A percentile compares a stretch with the other conserved stretches of the same genome.
phyloP scores from a whole-genome alignment of 1,140 invertebrate genomes.

The Ceratina australensis region DNA sequence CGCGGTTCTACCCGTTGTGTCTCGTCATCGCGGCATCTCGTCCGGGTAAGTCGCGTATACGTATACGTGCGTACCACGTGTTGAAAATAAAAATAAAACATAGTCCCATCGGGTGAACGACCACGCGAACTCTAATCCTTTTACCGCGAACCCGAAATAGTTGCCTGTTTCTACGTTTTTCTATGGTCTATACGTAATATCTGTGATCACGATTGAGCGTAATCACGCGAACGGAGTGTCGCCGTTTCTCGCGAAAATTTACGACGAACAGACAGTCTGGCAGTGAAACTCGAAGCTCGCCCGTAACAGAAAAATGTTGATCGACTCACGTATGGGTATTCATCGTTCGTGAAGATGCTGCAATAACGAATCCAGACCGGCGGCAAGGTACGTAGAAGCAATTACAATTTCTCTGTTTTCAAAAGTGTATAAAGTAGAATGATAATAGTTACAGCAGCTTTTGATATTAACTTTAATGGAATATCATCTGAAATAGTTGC shows the following conservation, averaged over 20 bases:
- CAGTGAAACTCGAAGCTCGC: neutral
- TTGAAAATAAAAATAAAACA: conserved; percentile 47
- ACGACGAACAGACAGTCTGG: neutral
- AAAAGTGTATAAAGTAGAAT: too few species aligned
- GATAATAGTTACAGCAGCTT: too few species aligned
- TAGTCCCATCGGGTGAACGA: neutral
- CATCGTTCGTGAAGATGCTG: neutral
- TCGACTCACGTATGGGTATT: neutral
- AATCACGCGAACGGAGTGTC: neutral
- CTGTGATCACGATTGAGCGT: neutral
- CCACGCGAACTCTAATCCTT: neutral
- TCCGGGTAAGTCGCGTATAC: neutral
- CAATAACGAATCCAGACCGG: neutral
- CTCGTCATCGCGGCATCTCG: conserved; percentile 6
- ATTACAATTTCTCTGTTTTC: too few species aligned
- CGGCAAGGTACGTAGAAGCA: conserved; percentile 10
- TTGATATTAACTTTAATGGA: too few species aligned
- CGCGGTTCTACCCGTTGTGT: neutral
- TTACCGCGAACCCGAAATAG: neutral
- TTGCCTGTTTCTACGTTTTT: neutral
- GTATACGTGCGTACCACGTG: conserved; percentile 31
- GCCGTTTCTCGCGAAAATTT: neutral
- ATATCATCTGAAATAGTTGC: too few species aligned
- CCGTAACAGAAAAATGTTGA: too few species aligned
- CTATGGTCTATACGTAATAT: too few species aligned